Evolutionary conservation across 2,113 vertebrate genomes (phyloP).

Genomic region (Labeo catla): DNA sequence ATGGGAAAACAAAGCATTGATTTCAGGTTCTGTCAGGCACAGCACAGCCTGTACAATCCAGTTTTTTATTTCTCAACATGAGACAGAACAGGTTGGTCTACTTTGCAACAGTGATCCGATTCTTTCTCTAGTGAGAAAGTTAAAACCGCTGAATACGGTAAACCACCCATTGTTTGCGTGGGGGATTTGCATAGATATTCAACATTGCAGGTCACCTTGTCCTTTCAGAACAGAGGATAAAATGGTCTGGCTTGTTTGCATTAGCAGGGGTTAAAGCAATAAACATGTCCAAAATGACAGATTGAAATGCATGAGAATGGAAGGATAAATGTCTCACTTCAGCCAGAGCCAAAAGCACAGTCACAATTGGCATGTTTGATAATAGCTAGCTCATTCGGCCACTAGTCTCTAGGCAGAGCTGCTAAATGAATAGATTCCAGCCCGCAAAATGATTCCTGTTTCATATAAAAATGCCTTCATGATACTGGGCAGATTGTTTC

Average conservation of each 20-base stretch:
- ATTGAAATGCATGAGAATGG: neutral
- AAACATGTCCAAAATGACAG: neutral
- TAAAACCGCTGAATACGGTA: constrained; percentile 19
- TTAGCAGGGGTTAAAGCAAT: neutral
- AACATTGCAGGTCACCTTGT: constrained; percentile 34
- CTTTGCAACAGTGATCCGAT: neutral
- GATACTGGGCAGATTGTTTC: constrained; percentile 2
- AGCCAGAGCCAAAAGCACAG: neutral
- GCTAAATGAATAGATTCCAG: neutral
- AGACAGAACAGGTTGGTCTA: constrained; percentile 18
- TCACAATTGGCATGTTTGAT: neutral
- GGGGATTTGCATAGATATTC: constrained; percentile 24
- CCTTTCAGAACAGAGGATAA: neutral
- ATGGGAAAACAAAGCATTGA: neutral
- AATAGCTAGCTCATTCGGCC: neutral
- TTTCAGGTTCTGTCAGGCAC: neutral
- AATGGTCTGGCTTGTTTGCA: neutral
- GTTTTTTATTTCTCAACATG: neutral
- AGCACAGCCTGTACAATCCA: constrained; percentile 9
- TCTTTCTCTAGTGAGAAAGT: neutral
- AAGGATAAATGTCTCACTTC: constrained; percentile 6
- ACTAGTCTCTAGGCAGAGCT: neutral
- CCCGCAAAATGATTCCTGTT: neutral
- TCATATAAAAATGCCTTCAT: neutral
- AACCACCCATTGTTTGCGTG: constrained; percentile 24